phyloP scores from a whole-genome alignment of 2,113 vertebrate genomes.

The Emydocephalus ijimae region DNA sequence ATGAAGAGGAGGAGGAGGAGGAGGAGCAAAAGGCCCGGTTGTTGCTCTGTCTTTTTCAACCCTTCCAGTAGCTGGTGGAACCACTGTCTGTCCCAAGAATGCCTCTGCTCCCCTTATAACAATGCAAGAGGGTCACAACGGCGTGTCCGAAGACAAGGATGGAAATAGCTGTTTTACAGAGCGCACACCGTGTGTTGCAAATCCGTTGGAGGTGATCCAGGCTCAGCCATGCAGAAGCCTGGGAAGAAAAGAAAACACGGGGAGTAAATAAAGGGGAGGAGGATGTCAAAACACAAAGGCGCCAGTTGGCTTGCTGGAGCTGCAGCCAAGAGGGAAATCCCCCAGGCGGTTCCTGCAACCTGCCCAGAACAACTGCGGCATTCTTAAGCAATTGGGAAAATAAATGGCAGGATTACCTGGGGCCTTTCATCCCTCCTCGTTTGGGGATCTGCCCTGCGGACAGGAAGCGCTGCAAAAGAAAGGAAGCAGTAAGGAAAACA shows the following conservation, averaged over 20 bases:
- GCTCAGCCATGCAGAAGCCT: constrained; percentile 49
- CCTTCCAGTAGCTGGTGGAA: not conserved
- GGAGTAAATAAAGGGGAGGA: not conserved
- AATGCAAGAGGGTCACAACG: constrained; percentile 7
- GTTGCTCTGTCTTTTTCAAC: not conserved
- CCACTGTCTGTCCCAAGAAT: not conserved
- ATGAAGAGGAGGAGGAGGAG: not conserved
- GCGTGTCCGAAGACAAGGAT: constrained; percentile 28
- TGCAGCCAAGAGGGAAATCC: not conserved
- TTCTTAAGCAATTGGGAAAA: not conserved
- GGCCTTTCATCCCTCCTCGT: constrained; percentile 75
- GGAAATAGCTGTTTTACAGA: constrained; percentile 54
- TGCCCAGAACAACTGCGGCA: not conserved
- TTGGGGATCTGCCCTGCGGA: constrained; percentile 68
- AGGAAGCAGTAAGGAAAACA: constrained; percentile 5
- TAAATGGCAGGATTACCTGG: constrained; percentile 46
- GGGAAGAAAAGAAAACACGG: constrained; percentile 38
- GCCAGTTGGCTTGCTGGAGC: too few relatives aligned
- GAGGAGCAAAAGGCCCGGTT: not conserved
- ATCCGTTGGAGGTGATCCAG: constrained; percentile 50
- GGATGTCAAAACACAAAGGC: not conserved
- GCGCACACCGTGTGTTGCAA: constrained; percentile 23
- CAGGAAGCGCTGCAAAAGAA: constrained; percentile 63
- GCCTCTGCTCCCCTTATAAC: constrained; percentile 26
- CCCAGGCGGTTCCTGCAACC: not conserved